Evolutionary conservation across 2,888 invertebrate genomes (phyloP).

Genomic region (Daptonema setosum): DNA sequence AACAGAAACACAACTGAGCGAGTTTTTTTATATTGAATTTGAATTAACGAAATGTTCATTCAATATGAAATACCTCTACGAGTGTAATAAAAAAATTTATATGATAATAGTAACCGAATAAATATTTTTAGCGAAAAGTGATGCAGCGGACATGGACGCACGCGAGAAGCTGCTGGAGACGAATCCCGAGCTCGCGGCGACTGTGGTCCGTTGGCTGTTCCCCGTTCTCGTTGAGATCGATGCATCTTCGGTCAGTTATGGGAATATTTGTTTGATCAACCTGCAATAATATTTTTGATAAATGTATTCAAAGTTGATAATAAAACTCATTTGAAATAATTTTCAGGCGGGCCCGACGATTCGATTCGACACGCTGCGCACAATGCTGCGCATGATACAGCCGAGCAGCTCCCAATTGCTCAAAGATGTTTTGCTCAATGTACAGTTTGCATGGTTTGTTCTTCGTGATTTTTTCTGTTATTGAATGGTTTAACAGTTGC

Average conservation of each 20-base stretch:
- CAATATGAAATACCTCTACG: too few relatives aligned
- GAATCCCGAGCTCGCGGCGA: constrained; percentile 47
- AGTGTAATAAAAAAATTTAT: background rate
- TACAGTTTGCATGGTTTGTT: constrained; percentile 30
- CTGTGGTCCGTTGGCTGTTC: constrained; percentile 54
- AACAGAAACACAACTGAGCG: too few relatives aligned
- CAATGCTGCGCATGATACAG: constrained; percentile 81
- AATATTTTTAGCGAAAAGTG: background rate
- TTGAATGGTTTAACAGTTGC: too few relatives aligned
- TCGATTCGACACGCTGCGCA: constrained; percentile 81
- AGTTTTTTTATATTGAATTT: too few relatives aligned
- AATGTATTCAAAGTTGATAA: background rate
- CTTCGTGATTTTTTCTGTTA: background rate
- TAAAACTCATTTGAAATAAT: background rate
- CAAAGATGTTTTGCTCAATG: constrained; percentile 37
- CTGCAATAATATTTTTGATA: background rate
- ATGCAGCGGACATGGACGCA: constrained; percentile 34
- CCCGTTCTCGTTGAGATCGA: constrained; percentile 91
- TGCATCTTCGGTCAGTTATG: constrained; percentile 52
- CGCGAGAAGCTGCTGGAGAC: constrained; percentile 47
- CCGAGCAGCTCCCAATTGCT: constrained; percentile 70
- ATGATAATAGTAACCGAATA: background rate
- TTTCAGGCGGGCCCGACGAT: constrained; percentile 71
- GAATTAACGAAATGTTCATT: too few relatives aligned
- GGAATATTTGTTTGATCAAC: background rate